phyloP scores from a whole-genome alignment of 1,140 invertebrate genomes.

The Aphis gossypii region DNA sequence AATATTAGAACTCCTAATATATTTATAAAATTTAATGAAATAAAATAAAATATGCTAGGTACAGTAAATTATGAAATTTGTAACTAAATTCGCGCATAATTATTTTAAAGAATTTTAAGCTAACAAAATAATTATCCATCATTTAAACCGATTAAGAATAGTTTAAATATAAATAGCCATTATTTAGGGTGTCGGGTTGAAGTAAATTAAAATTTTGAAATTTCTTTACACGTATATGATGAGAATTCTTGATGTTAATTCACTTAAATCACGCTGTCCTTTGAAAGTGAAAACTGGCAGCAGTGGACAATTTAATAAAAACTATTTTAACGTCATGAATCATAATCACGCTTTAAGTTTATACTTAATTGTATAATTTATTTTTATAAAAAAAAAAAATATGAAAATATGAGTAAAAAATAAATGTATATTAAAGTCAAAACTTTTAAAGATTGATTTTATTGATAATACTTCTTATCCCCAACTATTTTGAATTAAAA shows the following conservation, averaged over 20 bases:
- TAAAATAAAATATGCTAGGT: background rate
- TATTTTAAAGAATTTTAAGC: too few relatives aligned
- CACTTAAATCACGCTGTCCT: background rate
- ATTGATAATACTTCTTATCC: background rate
- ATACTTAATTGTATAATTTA: background rate
- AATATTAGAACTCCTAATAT: too few relatives aligned
- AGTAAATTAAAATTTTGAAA: too few relatives aligned
- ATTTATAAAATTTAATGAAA: background rate
- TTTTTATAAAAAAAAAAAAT: background rate
- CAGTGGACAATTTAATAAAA: too few relatives aligned
- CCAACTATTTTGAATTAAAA: background rate
- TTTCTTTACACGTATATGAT: background rate
- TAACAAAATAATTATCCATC: too few relatives aligned
- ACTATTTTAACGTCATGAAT: too few relatives aligned
- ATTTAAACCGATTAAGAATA: too few relatives aligned
- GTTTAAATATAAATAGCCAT: too few relatives aligned
- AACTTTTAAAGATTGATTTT: background rate
- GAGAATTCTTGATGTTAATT: background rate
- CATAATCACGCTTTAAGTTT: background rate
- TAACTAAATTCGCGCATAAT: too few relatives aligned
- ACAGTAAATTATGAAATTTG: background rate
- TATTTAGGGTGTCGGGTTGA: too few relatives aligned
- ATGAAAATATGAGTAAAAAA: background rate
- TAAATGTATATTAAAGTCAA: background rate
- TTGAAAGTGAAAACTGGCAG: background rate